These are phyloP conservation scores for Orcinus orca DNA, from an alignment of 2,113 vertebrate species.

Conservation along the genomic window DNA sequence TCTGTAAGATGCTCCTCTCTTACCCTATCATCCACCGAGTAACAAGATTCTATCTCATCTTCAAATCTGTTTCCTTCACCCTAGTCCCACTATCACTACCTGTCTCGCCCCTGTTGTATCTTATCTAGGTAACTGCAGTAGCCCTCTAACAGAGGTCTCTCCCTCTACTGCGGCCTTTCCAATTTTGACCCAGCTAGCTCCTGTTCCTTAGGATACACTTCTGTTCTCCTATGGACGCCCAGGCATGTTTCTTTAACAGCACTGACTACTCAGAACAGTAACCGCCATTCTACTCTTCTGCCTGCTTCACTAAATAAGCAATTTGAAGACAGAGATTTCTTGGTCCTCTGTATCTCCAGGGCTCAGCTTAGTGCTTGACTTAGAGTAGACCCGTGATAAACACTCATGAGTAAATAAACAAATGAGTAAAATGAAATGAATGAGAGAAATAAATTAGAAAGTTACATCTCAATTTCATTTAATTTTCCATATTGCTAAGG, in stretches of 20 bases:
- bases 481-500: conserved; percentile 4
- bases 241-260: neutral
- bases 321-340: neutral
- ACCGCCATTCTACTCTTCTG: neutral
- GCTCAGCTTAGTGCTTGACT: neutral
- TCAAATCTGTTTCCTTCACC: conserved; percentile 6
- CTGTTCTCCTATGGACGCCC: neutral
- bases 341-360: neutral
- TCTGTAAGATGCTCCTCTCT: neutral
- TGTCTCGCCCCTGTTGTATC: neutral
- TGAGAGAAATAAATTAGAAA: conserved; percentile 4
- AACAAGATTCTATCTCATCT: neutral
- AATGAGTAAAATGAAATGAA: conserved; percentile 15
- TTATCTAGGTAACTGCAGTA: neutral
- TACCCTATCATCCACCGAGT: neutral
- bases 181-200: neutral
- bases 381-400: neutral
- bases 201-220: neutral
- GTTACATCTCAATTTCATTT: neutral
- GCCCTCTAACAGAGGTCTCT: neutral
- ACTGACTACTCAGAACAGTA: neutral
- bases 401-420: conserved; percentile 11
- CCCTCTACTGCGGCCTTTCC: neutral
- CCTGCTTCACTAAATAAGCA: neutral
- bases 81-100: neutral